Conservation (phyloP, 2,888 invertebrate genomes). For the Mesorhabditis spiculigera region DNA sequence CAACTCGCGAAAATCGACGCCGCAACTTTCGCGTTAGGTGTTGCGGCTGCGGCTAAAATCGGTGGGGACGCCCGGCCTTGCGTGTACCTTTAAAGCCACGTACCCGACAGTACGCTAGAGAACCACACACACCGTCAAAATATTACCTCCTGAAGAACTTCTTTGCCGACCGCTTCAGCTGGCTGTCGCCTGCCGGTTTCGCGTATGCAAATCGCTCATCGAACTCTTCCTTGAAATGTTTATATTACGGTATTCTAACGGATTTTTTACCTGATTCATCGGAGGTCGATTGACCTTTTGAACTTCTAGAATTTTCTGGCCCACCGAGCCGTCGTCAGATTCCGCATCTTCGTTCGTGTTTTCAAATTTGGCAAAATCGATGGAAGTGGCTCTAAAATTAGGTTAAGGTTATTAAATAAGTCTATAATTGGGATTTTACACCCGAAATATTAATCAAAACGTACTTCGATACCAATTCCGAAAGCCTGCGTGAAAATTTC, state of each 20-base stretch:
- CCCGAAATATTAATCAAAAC: too few species aligned
- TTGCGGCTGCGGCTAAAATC: too few species aligned
- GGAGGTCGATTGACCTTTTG: neutral
- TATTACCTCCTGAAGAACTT: slow-evolving; percentile 13
- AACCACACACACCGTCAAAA: too few species aligned
- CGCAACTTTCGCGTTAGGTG: too few species aligned
- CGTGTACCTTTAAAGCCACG: too few species aligned
- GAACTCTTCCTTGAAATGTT: slow-evolving; percentile 43
- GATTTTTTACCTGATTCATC: neutral
- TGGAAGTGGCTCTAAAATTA: neutral
- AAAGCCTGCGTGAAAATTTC: too few species aligned
- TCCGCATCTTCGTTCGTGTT: neutral
- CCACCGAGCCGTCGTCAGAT: neutral
- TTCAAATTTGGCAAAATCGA: slow-evolving; percentile 1
- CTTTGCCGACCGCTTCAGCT: slow-evolving; percentile 18
- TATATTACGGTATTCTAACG: neutral
- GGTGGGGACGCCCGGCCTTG: too few species aligned
- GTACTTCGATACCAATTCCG: too few species aligned
- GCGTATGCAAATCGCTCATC: slow-evolving; percentile 46
- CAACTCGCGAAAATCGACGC: too few species aligned
- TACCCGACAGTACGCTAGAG: too few species aligned
- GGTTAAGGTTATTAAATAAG: too few species aligned
- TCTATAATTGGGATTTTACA: too few species aligned
- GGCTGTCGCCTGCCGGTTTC: slow-evolving; percentile 27
- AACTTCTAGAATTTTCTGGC: neutral